Evolutionary conservation across 2,888 invertebrate species (phyloP).

Genomic region (Andricus quercusramuli): DNA sequence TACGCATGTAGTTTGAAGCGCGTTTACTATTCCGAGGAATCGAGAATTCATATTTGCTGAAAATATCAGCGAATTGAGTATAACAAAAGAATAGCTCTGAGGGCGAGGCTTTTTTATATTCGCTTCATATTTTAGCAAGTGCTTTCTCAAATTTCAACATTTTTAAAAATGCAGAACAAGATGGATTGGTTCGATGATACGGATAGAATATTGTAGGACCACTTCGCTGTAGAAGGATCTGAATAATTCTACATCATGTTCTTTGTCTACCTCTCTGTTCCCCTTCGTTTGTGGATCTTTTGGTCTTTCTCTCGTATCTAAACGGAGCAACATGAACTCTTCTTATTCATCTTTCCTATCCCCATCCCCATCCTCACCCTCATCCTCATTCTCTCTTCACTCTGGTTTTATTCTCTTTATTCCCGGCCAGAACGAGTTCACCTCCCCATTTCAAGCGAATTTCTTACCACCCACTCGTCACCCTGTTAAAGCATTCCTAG

Average conservation of each 20-base stretch:
- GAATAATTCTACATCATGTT: conserved; percentile 18
- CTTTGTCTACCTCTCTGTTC: neutral
- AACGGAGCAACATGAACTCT: conserved; percentile 14
- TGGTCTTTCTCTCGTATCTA: conserved; percentile 6
- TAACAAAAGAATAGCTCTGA: conserved; percentile 24
- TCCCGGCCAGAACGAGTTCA: conserved; percentile 23
- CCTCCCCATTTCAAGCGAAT: conserved; percentile 30
- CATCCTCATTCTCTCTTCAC: conserved; percentile 26
- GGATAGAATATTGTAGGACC: conserved; percentile 3
- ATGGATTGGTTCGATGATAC: conserved; percentile 18
- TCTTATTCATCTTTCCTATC: conserved; percentile 21
- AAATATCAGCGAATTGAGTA: conserved; percentile 3
- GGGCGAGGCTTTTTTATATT: neutral
- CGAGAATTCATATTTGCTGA: neutral
- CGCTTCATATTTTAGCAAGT: neutral
- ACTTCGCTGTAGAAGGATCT: neutral
- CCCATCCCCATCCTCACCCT: conserved; percentile 14
- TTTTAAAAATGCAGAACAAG: conserved; percentile 16
- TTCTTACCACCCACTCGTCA: conserved; percentile 36
- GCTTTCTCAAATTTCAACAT: conserved; percentile 1
- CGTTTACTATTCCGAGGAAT: neutral
- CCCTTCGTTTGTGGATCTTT: conserved; percentile 6
- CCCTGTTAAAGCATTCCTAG: conserved; percentile 46
- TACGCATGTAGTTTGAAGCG: neutral
- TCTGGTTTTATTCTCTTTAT: conserved; percentile 42